A percentile compares a stretch with the other conserved stretches of the same genome.
These are phyloP conservation scores for Catharus ustulatus DNA, from an alignment of 2,797 vertebrate species.

Conservation along the genomic window DNA sequence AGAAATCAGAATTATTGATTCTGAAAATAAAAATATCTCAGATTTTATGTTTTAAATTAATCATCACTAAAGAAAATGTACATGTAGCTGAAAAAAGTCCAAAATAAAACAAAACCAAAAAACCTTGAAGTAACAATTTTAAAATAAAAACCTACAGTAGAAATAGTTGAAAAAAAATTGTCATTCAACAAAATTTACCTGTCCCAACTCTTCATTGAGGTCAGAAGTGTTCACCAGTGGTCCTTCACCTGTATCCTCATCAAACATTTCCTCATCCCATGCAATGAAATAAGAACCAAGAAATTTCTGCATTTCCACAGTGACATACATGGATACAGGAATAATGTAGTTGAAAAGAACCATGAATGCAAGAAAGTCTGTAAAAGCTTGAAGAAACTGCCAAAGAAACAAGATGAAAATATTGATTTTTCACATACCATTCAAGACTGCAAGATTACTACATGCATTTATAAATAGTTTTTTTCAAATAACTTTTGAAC, in stretches of 20 bases:
- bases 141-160: neutral
- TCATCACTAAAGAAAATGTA: neutral
- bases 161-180: neutral
- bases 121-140: neutral
- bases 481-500: neutral
- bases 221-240: conserved; percentile 96
- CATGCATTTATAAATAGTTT: neutral
- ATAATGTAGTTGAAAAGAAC: conserved; percentile 99
- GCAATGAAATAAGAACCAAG: conserved; percentile 95
- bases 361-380: conserved; percentile 98
- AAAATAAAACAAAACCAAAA: neutral
- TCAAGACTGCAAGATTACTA: neutral
- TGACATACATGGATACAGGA: conserved; percentile 98
- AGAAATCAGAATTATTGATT: neutral
- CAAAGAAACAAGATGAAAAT: conserved; percentile 28
- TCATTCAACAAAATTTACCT: conserved; percentile 76
- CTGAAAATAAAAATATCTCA: neutral
- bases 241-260: conserved; percentile 88
- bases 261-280: conserved; percentile 97
- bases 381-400: conserved; percentile 91
- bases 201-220: conserved; percentile 95
- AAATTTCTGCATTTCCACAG: conserved; percentile 99
- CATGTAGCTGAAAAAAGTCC: neutral
- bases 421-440: neutral
- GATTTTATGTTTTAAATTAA: neutral